phyloP scores from a whole-genome alignment of 64 coral and sea anemone species.

The Stichodactyla mertensii region DNA sequence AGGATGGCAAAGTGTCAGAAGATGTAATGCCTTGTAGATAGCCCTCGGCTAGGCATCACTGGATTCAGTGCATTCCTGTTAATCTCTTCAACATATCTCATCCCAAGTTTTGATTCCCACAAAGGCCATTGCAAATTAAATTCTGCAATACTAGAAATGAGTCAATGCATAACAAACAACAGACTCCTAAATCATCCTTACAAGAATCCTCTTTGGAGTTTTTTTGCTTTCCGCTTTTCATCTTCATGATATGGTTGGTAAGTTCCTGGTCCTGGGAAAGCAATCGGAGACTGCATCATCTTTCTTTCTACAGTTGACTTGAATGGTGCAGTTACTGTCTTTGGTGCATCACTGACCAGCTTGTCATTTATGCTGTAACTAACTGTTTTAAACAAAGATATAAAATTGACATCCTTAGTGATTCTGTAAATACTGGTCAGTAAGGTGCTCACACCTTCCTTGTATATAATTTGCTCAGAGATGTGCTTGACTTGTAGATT shows the following conservation, averaged over 20 bases:
- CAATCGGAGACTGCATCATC: constrained; percentile 78
- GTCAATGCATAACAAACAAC: background rate
- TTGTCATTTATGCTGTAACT: constrained; percentile 87
- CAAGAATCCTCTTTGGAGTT: constrained; percentile 66
- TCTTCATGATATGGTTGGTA: constrained; percentile 66
- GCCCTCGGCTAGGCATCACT: too few species aligned
- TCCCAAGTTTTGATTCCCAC: too few species aligned
- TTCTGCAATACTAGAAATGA: background rate
- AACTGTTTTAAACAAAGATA: constrained; percentile 21
- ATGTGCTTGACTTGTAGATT: too few species aligned
- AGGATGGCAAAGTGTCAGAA: too few species aligned
- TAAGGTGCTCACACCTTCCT: too few species aligned
- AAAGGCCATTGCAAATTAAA: background rate
- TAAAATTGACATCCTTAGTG: background rate
- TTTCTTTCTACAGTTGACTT: constrained; percentile 94
- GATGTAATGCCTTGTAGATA: too few species aligned
- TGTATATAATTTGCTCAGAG: too few species aligned
- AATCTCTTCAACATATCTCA: too few species aligned
- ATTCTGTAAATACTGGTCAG: too few species aligned
- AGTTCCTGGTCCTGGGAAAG: constrained; percentile 78
- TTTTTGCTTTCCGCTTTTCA: constrained; percentile 2
- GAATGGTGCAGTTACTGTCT: constrained; percentile 75
- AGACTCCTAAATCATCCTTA: constrained; percentile 27
- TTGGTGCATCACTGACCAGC: constrained; percentile 50
- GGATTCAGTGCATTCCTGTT: too few species aligned